Percentiles rank a stretch among this genome's conserved stretches.
Evolutionary conservation across 2,888 invertebrate genomes (phyloP).

Genomic region (Chrysotoxum bicinctum): DNA sequence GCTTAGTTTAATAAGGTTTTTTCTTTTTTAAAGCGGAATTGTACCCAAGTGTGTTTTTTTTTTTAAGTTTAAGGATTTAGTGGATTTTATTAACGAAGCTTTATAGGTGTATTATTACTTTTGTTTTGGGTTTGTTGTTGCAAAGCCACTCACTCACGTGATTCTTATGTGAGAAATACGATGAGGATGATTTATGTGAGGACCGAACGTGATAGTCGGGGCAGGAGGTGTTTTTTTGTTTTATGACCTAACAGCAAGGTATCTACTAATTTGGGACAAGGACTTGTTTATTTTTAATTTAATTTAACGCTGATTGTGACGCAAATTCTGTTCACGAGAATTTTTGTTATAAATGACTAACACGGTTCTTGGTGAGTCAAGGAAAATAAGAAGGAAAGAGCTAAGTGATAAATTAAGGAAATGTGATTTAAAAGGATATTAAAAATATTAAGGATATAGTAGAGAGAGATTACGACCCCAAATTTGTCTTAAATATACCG

Average conservation of each 20-base stretch:
- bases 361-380: neutral
- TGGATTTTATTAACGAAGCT: conserved; percentile 40
- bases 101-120: neutral
- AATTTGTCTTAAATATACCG: no score
- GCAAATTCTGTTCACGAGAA: neutral
- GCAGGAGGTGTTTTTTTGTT: conserved; percentile 46
- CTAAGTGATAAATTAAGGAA: neutral
- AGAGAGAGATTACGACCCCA: no score
- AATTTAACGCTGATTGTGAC: conserved; percentile 51
- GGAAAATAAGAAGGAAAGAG: neutral
- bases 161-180: conserved; percentile 48
- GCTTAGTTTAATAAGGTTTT: conserved; percentile 64
- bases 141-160: conserved; percentile 55
- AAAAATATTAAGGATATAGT: no score
- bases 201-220: conserved; percentile 46
- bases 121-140: neutral
- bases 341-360: neutral
- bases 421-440: neutral
- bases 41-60: conserved; percentile 28
- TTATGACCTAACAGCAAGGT: conserved; percentile 16
- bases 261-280: conserved; percentile 49
- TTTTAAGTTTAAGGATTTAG: conserved; percentile 45
- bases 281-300: conserved; percentile 58
- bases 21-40: conserved; percentile 34
- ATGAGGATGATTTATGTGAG: conserved; percentile 40